phyloP scores from a whole-genome alignment of 2,888 invertebrate species.

The Cryptops parisi region DNA sequence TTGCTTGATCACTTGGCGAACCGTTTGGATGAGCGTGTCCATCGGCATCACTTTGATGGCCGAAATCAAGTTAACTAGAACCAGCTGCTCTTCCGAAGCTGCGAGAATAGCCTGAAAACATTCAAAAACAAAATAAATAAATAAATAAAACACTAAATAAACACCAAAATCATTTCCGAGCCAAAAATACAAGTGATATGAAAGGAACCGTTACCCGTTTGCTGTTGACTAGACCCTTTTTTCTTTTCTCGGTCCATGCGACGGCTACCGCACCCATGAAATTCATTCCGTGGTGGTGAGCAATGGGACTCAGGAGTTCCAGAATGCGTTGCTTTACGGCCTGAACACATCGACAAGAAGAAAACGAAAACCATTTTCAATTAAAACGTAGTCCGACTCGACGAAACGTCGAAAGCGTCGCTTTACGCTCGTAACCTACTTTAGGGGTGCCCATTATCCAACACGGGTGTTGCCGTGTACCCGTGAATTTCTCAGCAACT shows the following conservation, averaged over 20 bases:
- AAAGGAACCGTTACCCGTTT: constrained; percentile 21
- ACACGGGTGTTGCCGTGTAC: constrained; percentile 22
- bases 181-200: not conserved
- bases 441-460: constrained; percentile 35
- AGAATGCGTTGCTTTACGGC: constrained; percentile 61
- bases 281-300: constrained; percentile 62
- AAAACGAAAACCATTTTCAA: not conserved
- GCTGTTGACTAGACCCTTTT: constrained; percentile 25
- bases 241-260: constrained; percentile 57
- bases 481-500: constrained; percentile 28
- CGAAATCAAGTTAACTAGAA: constrained; percentile 60
- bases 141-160: too few species aligned
- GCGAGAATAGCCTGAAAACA: constrained; percentile 41
- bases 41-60: constrained; percentile 70
- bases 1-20: constrained; percentile 64
- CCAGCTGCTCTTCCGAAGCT: constrained; percentile 52
- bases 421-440: too few species aligned
- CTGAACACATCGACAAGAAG: constrained; percentile 31
- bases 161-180: not conserved
- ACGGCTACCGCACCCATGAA: constrained; percentile 69
- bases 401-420: too few species aligned
- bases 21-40: constrained; percentile 65
- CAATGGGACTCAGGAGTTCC: constrained; percentile 68
- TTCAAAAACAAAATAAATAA: not conserved
- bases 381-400: too few species aligned